Evolutionary conservation across 1,140 invertebrate species (phyloP), one percentile per base, ranked within the genome.

Genomic region (Euschistus heros): DNA sequence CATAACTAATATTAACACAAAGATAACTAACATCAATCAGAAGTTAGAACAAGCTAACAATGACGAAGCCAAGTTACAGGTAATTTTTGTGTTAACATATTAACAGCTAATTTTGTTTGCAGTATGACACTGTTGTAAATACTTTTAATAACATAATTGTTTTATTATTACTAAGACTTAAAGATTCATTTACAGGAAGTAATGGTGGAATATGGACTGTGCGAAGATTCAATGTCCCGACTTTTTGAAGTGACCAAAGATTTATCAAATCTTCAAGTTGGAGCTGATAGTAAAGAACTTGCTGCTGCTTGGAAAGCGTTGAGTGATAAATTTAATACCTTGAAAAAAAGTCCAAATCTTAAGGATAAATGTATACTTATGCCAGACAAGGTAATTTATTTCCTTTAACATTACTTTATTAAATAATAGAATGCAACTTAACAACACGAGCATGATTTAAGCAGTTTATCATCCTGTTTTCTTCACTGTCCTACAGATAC

Each of bases 21-120:
- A 68, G 44, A 65, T 68, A 33, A 65, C 67, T 68, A 68, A 68
- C 46, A 68, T 68, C 63, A 68, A 68, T 44, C 37, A 50, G 27
- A 68, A 68, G 57, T 57, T 68, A 44, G 67, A 54, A 52, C 63
- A 68, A 64, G 67, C 67, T 68, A 68, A 68, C 64, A 62, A 68
- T 65, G 67, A 68, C 33, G 63, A 68, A 60, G 64, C 63, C 24
- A 65, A 62, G 47, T 30, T 68, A 17, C 67, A 68, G 67, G 67
- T 68, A 68, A 61, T 42, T 18, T 26, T 54, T 20, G 26, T 6
- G 3, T 61, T 44, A 61, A 44, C 59, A 61, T 17, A 66, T n/a
- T 61, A 62, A 62, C 42, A 10, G 33, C 33, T 37, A 10, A 6
- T 37, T 37, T 37, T 10, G 6, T 6, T 10, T 37, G 33, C 3